Base-by-base conservation (phyloP, 2,888 invertebrate genomes). In the Tricholauxania praeusta region DNA sequence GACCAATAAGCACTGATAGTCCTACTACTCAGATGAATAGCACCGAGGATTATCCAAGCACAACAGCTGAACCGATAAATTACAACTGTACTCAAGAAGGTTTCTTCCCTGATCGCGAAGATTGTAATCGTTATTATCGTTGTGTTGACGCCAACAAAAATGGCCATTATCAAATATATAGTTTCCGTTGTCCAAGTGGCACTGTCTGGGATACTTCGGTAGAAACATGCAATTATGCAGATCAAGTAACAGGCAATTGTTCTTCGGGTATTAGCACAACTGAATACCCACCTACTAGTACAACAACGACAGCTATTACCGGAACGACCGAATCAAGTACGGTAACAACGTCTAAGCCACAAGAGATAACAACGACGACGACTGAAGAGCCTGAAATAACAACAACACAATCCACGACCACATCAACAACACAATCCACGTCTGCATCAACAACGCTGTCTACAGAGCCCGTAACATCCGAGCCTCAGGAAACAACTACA, bases 61-160 rank as follows among this genome's bases (percentile, higher is more conserved):
- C 68, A 22, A 80, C 79, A 7, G 60, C 72, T 19, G 79, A 80
- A 39, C 80, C 83, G 3, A 76, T 81, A 4, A 83, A 82, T 72
- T 80, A 82, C 60, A 79, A 78, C 53, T 89, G 89, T 73, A 80
- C 78, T 0, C 68, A 77, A 3, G 89, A 88, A 77, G 89, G 89
- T 52, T 89, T 87, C 80, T 81, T 88, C 74, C 83, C 86, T 0
- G 88, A 89, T 82, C 82, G 84, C 1, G 76, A 86, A 5, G 88
- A 91, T 77, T 91, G 91, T 77, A 89, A 85, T 72, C 90, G 89
- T 77, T 91, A 91, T 82, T 90, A 90, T 76, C 88, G 91, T 60
- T 91, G 91, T 77, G 88, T 88, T 1, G 85, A 87, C 64, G 72
- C 79, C 4, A 80, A 80, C 17, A 78, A 81, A 53, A 85, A 87